Conservation (phyloP, 2,113 vertebrate genomes). For the Loxodonta africana region DNA sequence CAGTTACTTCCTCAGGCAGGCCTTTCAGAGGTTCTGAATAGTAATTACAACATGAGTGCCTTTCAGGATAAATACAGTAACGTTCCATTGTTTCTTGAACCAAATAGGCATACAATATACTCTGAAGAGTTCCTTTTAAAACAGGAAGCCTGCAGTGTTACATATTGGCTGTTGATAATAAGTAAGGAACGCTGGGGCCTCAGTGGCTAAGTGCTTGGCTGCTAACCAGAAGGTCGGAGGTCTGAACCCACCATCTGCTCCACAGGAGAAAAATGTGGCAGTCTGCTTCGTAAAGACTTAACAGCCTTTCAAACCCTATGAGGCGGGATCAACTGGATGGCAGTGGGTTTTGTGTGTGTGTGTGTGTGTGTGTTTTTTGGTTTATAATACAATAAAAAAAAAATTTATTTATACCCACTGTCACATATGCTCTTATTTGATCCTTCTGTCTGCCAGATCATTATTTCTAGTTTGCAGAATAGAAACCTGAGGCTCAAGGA, state of each 20-base stretch:
- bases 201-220: no score
- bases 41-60: neutral
- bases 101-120: neutral
- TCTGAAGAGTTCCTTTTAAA: neutral
- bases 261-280: no score
- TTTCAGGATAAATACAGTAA: neutral
- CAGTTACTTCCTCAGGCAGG: neutral
- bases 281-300: no score
- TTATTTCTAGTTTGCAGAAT: neutral
- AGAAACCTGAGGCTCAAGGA: neutral
- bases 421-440: neutral
- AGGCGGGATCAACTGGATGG: no score
- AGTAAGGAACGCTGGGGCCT: no score
- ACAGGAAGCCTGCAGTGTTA: neutral
- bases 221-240: no score
- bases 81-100: slow-evolving; percentile 46
- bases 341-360: no score
- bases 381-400: neutral
- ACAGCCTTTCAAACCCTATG: no score
- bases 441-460: neutral
- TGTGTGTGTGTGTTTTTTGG: no score
- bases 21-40: neutral
- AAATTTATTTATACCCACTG: neutral
- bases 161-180: neutral
- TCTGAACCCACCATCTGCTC: no score